Evolutionary conservation across 2,888 invertebrate genomes (phyloP), one percentile per base, ranked within the genome.

Genomic region (Hartigia nigra): DNA sequence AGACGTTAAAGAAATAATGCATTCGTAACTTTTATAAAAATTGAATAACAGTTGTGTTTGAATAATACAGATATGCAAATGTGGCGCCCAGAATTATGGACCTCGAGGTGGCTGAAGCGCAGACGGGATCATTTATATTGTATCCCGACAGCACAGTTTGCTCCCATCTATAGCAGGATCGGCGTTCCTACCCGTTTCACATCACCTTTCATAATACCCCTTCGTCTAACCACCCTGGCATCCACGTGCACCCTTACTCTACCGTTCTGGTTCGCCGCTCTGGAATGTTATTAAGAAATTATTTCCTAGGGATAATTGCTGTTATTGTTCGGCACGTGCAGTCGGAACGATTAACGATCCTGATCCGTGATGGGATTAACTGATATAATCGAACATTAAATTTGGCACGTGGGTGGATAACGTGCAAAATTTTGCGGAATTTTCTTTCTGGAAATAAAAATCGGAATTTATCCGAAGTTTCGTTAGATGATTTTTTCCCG

Each of bases 41-140:
- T 90, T 90, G 88, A 90, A 90, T 90, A 90, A 90, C 88, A 88
- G 87, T 86, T 85, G 86, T 83, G 87, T 85, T 88, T 90, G 90
- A 90, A 90, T 90, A 90, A 90, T 90, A 90, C 84, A 90, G 89
- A 87, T 89, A 90, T 89, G 89, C 88, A 90, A 90, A 90, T 90
- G 88, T 90, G 88, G 82, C 84, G 83, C 82, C 78, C 81, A 55
- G 23, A 83, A 84, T 70, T 80, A 80, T 78, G 75, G 81, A 77
- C 69, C 55, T 74, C 75, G 80, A 80, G 82, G 75, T 75, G 84
- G 79, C 78, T 79, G 83, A 79, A 80, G 83, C 82, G 85, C 84
- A 87, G 87, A 86, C 86, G 83, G 87, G 86, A 87, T 88, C 88
- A 90, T 90, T 90, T 88, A 90, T 90, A 90, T 90, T 89, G 89